These are phyloP conservation scores for Meiosimyza decipiens DNA, from an alignment of 2,888 invertebrate genomes.

Conservation along the genomic window DNA sequence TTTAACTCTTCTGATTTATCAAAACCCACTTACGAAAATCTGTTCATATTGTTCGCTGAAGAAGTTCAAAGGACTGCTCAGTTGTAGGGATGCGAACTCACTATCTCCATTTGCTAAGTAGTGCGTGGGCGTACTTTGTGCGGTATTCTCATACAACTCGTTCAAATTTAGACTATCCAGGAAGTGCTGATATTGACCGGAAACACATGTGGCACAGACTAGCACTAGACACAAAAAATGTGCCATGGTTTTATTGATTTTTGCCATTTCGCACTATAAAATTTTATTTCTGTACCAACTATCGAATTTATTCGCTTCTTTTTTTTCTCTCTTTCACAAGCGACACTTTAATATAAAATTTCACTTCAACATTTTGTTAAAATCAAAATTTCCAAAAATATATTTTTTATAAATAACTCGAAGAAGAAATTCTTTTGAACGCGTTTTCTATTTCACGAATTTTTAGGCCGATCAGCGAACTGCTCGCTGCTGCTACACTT, in stretches of 20 bases:
- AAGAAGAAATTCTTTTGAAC: slow-evolving; percentile 35
- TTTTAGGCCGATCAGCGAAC: slow-evolving; percentile 44
- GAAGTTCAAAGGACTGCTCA: slow-evolving; percentile 76
- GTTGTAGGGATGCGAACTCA: slow-evolving; percentile 56
- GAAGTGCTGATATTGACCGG: slow-evolving; percentile 56
- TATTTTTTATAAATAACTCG: slow-evolving; percentile 60
- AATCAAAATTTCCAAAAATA: slow-evolving; percentile 55
- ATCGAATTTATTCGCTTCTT: slow-evolving; percentile 32
- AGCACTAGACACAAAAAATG: slow-evolving; percentile 52
- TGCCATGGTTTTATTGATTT: slow-evolving; percentile 44
- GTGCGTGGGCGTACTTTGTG: slow-evolving; percentile 49
- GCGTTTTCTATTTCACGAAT: slow-evolving; percentile 31
- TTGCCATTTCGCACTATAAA: slow-evolving; percentile 37
- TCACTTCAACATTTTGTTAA: slow-evolving; percentile 33
- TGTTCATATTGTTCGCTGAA: slow-evolving; percentile 80
- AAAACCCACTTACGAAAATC: slow-evolving; percentile 80
- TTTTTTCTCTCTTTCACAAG: slow-evolving; percentile 14
- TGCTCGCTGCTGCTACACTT: slow-evolving; percentile 52
- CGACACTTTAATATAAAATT: slow-evolving; percentile 26
- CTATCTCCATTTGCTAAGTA: slow-evolving; percentile 61
- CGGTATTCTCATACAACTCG: slow-evolving; percentile 56
- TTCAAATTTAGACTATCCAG: slow-evolving; percentile 58
- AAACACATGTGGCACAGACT: slow-evolving; percentile 42
- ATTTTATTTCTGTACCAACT: slow-evolving; percentile 31
- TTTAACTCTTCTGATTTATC: background rate